These are phyloP conservation scores for Motacilla alba DNA, from an alignment of 2,113 vertebrate species.

Conservation along the genomic window DNA sequence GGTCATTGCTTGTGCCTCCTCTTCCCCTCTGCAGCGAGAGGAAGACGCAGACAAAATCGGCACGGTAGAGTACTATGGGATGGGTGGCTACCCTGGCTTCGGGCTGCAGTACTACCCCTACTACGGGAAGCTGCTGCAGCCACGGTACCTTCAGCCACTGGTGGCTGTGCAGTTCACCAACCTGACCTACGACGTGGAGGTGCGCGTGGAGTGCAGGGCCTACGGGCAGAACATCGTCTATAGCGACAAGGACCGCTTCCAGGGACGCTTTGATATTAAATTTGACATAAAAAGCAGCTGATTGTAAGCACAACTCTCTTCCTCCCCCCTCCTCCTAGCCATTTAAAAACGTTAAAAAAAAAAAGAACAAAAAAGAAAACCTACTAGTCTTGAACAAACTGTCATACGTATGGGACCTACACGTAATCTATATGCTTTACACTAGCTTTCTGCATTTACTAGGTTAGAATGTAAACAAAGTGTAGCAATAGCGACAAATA, in stretches of 20 bases:
- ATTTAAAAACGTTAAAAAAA: constrained; percentile 73
- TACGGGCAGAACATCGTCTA: constrained; percentile 89
- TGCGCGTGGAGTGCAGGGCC: constrained; percentile 92
- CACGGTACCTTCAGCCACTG: constrained; percentile 91
- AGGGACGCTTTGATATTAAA: constrained; percentile 97
- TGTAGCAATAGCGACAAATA: constrained; percentile 98
- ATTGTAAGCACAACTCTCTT: constrained; percentile 79
- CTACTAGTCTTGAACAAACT: constrained; percentile 99
- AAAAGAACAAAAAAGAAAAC: constrained; percentile 76
- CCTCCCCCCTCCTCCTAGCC: constrained; percentile 70
- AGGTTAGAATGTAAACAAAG: constrained; percentile 98
- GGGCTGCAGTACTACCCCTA: constrained; percentile 97
- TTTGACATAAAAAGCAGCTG: constrained; percentile 86
- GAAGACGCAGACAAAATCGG: constrained; percentile 80
- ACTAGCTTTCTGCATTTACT: constrained; percentile 96
- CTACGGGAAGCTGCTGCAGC: constrained; percentile 90
- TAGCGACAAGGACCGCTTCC: constrained; percentile 96
- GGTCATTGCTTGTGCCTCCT: neutral
- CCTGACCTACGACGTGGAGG: constrained; percentile 75
- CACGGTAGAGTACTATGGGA: constrained; percentile 80
- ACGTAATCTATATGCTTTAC: constrained; percentile 98
- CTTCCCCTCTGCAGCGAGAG: constrained; percentile 71
- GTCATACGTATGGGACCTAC: constrained; percentile 99
- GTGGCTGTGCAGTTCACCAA: constrained; percentile 92
- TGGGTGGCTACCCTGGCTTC: constrained; percentile 77